Evolutionary conservation across 2,797 vertebrate genomes (phyloP), one percentile per base, ranked within the genome.

Genomic region (Glyptemys insculpta): DNA sequence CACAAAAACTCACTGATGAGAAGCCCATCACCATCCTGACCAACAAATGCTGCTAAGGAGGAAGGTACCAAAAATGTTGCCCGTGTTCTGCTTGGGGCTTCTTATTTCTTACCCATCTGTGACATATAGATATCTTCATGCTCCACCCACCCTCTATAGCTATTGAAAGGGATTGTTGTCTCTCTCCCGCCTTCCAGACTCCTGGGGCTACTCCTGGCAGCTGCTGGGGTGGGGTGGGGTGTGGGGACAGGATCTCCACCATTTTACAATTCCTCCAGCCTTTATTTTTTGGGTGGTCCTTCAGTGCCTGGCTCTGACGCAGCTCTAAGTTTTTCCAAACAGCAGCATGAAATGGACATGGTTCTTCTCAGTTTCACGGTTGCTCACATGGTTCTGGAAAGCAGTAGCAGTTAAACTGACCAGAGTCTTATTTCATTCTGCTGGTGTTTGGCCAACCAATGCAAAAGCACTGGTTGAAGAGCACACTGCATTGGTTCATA

Each of bases 311-410:
- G 3, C 9, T 10, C 19, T 37, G 1, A 23, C 31, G 88, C 0
- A 3, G 74, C 52, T 91, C 47, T 80, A 50, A 2, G 0, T 8
- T 52, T 9, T 29, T 88, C 68, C 84, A 85, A 89, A 86, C 0
- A 0, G 47, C 34, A 65, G 78, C 65, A 44, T n/a, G 78, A 82
- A 91, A 85, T 1, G 11, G 86, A 83, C 50, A 87, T 0, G 0
- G 87, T 41, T 85, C 72, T 56, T 18, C 5, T 0, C 16, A 81
- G 47, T 59, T 59, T 12, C 74, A 1, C 81, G 0, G 0, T 8
- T 6, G 8, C 72, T 65, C 7, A 9, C 0, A 0, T 2, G 0
- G 0, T 6, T 89, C 72, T 54, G 41, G 31, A 85, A 0, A 83
- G 15, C n/a, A 54, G 23, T 25, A 47, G 50, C 65, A 6, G 62